phyloP scores from a whole-genome alignment of 2,888 invertebrate genomes.

The Gerosis bhagava region DNA sequence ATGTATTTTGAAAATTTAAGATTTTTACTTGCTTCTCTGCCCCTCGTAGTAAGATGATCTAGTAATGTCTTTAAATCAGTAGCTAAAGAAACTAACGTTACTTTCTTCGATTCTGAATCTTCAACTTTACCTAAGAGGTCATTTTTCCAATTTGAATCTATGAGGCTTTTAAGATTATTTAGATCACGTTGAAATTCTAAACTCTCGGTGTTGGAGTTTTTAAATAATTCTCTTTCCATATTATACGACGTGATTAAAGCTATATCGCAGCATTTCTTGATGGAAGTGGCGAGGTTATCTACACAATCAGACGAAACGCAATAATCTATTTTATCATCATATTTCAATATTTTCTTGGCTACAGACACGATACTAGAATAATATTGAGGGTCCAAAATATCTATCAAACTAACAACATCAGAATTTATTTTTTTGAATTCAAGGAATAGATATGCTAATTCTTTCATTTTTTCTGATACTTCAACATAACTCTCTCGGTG shows the following conservation, averaged over 20 bases:
- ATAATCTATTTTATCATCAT: too few species aligned
- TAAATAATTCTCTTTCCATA: too few species aligned
- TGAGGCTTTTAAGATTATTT: conserved; percentile 33
- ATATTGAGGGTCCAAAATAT: conserved; percentile 28
- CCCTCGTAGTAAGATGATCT: conserved; percentile 25
- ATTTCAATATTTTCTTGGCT: conserved; percentile 31
- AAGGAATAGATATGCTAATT: conserved; percentile 35
- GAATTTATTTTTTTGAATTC: conserved; percentile 36
- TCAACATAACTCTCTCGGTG: conserved; percentile 36
- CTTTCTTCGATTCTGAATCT: conserved; percentile 39
- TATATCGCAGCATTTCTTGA: too few species aligned
- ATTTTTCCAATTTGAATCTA: conserved; percentile 35
- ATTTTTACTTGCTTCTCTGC: conserved; percentile 28
- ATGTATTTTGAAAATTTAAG: conserved; percentile 31
- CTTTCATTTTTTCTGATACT: conserved; percentile 39
- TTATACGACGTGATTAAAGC: too few species aligned
- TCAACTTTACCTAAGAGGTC: conserved; percentile 37
- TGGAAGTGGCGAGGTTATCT: too few species aligned
- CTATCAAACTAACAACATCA: conserved; percentile 28
- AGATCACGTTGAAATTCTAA: conserved; percentile 33
- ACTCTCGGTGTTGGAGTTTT: too few species aligned
- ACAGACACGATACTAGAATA: conserved; percentile 35
- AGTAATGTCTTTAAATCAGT: conserved; percentile 36
- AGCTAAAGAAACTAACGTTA: conserved; percentile 37
- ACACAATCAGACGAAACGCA: too few species aligned